Conservation (phyloP, 2,113 vertebrate species). For the Rhadina sibilatrix region DNA sequence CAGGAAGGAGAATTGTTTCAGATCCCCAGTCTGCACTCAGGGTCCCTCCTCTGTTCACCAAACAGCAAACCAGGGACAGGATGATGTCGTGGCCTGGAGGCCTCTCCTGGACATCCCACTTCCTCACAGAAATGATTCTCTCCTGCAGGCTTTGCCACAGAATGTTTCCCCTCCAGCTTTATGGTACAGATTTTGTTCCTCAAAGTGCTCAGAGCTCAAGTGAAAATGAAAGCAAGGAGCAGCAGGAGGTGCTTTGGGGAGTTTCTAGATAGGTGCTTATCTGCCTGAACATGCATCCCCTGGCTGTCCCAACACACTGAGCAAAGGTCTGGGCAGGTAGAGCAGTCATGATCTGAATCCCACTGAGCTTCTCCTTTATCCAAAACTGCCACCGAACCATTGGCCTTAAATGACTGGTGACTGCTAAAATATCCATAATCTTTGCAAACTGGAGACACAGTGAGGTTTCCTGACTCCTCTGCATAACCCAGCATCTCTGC, state of each 20-base stretch:
- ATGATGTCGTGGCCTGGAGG: background rate
- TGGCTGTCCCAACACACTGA: background rate
- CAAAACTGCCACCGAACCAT: background rate
- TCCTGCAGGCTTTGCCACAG: background rate
- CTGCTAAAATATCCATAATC: background rate
- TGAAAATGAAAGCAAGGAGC: background rate
- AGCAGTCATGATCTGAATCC: background rate
- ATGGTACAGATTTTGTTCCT: background rate
- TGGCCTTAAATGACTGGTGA: background rate
- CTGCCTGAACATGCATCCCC: background rate
- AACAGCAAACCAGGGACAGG: background rate
- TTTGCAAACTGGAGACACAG: background rate
- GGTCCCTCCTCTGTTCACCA: background rate
- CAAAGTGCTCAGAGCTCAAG: background rate
- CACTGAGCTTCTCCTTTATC: background rate
- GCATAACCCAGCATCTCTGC: conserved; percentile 1
- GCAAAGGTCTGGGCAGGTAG: background rate
- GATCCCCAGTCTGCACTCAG: background rate
- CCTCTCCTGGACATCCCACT: background rate
- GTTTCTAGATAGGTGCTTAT: background rate
- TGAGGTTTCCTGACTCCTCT: background rate
- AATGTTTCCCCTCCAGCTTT: background rate
- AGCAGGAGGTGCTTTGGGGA: background rate
- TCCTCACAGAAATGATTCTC: background rate
- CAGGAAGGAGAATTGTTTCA: background rate